These are phyloP conservation scores for Temnothorax unifasciatus DNA, from an alignment of 2,888 invertebrate species.

Conservation along the genomic window DNA sequence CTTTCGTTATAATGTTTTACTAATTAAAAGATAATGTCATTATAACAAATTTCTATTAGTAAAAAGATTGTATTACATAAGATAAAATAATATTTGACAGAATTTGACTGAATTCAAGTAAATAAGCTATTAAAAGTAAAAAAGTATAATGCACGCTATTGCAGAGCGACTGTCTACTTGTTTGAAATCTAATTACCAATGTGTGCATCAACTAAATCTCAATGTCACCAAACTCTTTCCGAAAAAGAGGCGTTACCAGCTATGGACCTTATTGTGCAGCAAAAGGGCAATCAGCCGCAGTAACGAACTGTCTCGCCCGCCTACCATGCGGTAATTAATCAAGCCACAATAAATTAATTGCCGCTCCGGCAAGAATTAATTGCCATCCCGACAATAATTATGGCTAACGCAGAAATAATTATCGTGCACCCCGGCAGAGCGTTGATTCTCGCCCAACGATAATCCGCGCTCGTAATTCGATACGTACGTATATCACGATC, in stretches of 20 bases:
- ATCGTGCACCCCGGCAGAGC: constrained; percentile 68
- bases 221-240: constrained; percentile 26
- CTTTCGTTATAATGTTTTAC: background rate
- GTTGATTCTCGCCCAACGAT: constrained; percentile 71
- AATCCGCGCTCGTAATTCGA: constrained; percentile 74
- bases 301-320: constrained; percentile 72
- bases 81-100: constrained; percentile 1
- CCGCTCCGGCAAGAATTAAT: constrained; percentile 74
- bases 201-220: background rate
- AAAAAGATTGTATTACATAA: background rate
- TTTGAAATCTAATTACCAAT: background rate
- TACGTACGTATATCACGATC: constrained; percentile 67
- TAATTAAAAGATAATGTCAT: background rate
- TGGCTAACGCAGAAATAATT: constrained; percentile 77
- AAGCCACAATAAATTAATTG: constrained; percentile 77
- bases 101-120: background rate
- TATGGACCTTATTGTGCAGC: constrained; percentile 45
- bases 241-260: constrained; percentile 29
- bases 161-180: background rate
- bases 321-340: constrained; percentile 74
- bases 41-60: background rate
- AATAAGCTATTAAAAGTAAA: background rate
- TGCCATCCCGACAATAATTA: constrained; percentile 76
- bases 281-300: constrained; percentile 63
- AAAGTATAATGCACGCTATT: background rate